Evolutionary conservation across 2,113 vertebrate genomes (phyloP), one percentile per base, ranked within the genome.

Genomic region (Tragelaphus scriptus): DNA sequence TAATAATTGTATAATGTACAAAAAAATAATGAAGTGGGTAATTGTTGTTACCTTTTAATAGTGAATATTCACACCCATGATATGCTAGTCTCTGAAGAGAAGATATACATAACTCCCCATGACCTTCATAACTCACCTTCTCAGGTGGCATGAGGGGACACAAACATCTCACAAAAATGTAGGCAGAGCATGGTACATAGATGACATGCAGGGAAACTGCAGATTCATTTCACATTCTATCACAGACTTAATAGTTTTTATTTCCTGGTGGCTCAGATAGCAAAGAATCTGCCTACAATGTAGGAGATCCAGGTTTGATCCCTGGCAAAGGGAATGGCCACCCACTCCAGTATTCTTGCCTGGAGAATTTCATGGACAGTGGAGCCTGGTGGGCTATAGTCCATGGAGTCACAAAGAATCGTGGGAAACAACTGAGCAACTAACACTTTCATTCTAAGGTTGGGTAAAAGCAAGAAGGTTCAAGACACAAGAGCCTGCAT

Each of bases 1-100:
- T 95, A 99, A 92, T 77, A 97, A 75, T 97, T 98, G 98, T 25
- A 97, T 65, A 97, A 30, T 25, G 23, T 80, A 23, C 36, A 94
- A 61, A 59, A 53, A 81, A 65, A 88, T 23, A 75, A 26, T 11
- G 44, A 8, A 55, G 23, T 84, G 36, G n/a, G 1, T 68, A 68
- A 75, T 30, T 25, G 21, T 12, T 26, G 25, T 17, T 92, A 44
- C 44, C 44, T 44, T 44, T 44, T 7, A n/a, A 61, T 28, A 75
- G 44, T 84, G 58, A 61, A 58, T 85, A 51, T 47, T 85, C 28
- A 90, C 11, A 85, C 15, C 14, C 47, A 85, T 19, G 56, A 47
- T 47, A 51, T 81, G 53, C 13, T 30, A 85, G 6, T 81, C 36
- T 53, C 61, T 75, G 63, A 49, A 85, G 36, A 91, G 77, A 82